Percentiles rank a stretch among this genome's conserved stretches.
Conservation (phyloP, 2,888 invertebrate species). For the Trichogramma evanescens region DNA sequence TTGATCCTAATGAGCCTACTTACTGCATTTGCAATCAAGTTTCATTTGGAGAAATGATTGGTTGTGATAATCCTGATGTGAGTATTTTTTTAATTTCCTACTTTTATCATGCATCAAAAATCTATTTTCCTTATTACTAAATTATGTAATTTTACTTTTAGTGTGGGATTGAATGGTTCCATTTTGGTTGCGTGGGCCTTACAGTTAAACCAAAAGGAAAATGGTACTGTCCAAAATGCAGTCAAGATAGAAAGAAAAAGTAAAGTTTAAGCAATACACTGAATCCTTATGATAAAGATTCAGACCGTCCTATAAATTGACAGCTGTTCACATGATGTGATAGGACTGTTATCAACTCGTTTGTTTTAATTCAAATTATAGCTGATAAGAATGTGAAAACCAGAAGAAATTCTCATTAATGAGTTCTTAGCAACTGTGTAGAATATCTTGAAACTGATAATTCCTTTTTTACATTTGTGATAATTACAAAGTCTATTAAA, state of each 20-base stretch:
- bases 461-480: no score
- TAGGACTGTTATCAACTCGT: no score
- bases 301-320: constrained; percentile 13
- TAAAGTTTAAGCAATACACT: constrained; percentile 27
- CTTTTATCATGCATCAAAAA: background rate
- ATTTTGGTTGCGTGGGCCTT: constrained; percentile 87
- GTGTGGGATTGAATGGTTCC: constrained; percentile 92
- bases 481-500: no score
- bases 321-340: constrained; percentile 3
- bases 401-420: no score
- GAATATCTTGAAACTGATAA: no score
- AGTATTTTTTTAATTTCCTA: constrained; percentile 34
- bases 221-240: constrained; percentile 72
- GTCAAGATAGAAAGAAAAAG: constrained; percentile 50
- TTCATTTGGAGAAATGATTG: constrained; percentile 95
- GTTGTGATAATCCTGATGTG: constrained; percentile 87
- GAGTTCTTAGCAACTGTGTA: no score
- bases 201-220: constrained; percentile 90
- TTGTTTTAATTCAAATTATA: no score
- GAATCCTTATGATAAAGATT: constrained; percentile 14
- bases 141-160: constrained; percentile 39
- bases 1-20: constrained; percentile 96
- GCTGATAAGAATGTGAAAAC: no score
- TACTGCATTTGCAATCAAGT: constrained; percentile 97
- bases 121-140: background rate